Evolutionary conservation across 1,140 invertebrate species (phyloP), one percentile per base, ranked within the genome.

Genomic region (Whitmania pigra): DNA sequence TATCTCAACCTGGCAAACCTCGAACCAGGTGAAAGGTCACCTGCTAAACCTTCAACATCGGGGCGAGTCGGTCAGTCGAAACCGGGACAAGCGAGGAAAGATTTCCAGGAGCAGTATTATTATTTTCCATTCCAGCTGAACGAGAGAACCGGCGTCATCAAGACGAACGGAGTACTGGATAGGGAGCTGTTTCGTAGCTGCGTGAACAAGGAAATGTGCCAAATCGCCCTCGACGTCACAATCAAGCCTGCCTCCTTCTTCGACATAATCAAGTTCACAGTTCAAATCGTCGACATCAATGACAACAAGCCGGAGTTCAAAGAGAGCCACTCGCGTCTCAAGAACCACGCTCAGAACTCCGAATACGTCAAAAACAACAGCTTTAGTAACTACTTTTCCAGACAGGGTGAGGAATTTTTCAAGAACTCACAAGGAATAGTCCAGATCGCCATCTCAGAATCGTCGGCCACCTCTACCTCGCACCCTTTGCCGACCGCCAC

Each of bases 231-330:
- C 20, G 70, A 72, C 20, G 63, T 74, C 7, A 69, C 73, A 1
- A 36, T 72, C n/a, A 27, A 63, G 22, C 71, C 71, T 15, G 67
- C 57, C 5, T 25, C 67, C 57, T 72, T 36, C 55, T 72, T 72
- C 27, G 53, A 63, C 5, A 72, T 72, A n/a, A 63, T 72, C 43
- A 67, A 72, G 49, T 27, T 72, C 17, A 67, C 63, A 17, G 57
- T 72, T 27, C 57, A 72, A 27, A 67, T 72, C 36, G 36, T 40
- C 13, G 71, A 72, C 55, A 49, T 67, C 36, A 72, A 72, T 40
- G 71, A 72, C 71, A 72, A 72, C 43, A 31, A 29, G 13, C 71
- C 71, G 3, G 36, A 36, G 11, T 74, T 74, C 53, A 63, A 63
- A 63, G 22, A 22, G 29, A 63, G 22, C 18, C 29, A 53, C 25